phyloP scores from a whole-genome alignment of 2,113 vertebrate species.

The Cynocephalus volans region DNA sequence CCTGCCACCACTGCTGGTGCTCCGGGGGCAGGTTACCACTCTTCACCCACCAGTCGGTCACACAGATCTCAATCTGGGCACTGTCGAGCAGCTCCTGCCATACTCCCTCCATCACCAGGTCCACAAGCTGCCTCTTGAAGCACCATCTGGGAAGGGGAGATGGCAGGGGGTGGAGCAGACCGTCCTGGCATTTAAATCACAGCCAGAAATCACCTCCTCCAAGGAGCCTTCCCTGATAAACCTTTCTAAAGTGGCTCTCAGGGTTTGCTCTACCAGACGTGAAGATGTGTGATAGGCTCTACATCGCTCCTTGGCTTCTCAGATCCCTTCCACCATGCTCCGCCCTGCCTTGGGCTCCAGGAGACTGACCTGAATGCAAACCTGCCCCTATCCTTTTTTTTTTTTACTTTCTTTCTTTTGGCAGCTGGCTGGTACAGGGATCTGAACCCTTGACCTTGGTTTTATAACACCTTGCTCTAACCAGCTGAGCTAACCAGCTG shows the following conservation, averaged over 20 bases:
- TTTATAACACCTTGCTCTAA: no score
- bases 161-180: background rate
- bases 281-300: background rate
- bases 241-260: background rate
- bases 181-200: background rate
- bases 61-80: conserved; percentile 74
- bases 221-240: background rate
- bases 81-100: conserved; percentile 84
- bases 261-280: background rate
- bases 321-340: background rate
- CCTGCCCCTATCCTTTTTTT: background rate
- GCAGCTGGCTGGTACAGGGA: no score
- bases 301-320: background rate
- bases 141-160: conserved; percentile 77
- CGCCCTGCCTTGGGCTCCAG: background rate
- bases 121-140: conserved; percentile 82
- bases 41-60: conserved; percentile 82
- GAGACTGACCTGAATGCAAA: background rate
- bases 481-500: no score
- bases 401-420: no score
- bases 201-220: conserved; percentile 6
- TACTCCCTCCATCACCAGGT: conserved; percentile 83
- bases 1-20: background rate
- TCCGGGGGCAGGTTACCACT: background rate
- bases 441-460: no score